Evolutionary conservation across 2,888 invertebrate species (phyloP), one percentile per base, ranked within the genome.

Genomic region (Latheticus oryzae): DNA sequence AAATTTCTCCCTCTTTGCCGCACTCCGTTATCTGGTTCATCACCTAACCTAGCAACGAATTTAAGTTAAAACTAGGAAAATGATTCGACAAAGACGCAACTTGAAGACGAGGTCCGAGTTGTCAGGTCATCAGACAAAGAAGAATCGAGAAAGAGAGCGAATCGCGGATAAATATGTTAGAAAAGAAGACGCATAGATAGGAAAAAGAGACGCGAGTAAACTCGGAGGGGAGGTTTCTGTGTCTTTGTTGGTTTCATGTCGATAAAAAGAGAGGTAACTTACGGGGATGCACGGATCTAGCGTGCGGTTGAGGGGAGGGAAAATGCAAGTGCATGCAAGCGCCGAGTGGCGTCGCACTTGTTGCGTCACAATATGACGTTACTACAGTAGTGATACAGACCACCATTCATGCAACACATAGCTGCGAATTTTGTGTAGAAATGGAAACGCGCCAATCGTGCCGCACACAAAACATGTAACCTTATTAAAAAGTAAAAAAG

Each of bases 281-380:
- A 66, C 66, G 66, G 71, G 70, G 73, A 73, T 73, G 73, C 73
- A 73, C 70, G 66, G 70, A 67, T 71, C 70, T 67, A 68, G 67
- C 64, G 62, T 65, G 62, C 62, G 67, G 67, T 62, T 63, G 68
- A 69, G 68, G 66, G 68, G 70, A 74, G 76, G 77, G 77, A 75
- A 76, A 78, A 77, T 78, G 79, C 79, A 78, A 78, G 77, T 78
- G 79, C 78, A 78, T 78, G 74, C 76, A 75, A 78, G 76, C 76
- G 78, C 78, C 78, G 78, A 74, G 74, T 76, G 78, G 78, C 76
- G 78, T 78, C 78, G 78, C 78, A 79, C 79, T 79, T 79, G 79
- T 79, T 79, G 79, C 78, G 78, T 79, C 78, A 78, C 75, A 74
- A 73, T 75, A 76, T 78, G 78, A 79, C 73, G 73, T 73, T 74